Base-by-base conservation (phyloP, 2,797 vertebrate genomes). In the Enoplosus armatus region DNA sequence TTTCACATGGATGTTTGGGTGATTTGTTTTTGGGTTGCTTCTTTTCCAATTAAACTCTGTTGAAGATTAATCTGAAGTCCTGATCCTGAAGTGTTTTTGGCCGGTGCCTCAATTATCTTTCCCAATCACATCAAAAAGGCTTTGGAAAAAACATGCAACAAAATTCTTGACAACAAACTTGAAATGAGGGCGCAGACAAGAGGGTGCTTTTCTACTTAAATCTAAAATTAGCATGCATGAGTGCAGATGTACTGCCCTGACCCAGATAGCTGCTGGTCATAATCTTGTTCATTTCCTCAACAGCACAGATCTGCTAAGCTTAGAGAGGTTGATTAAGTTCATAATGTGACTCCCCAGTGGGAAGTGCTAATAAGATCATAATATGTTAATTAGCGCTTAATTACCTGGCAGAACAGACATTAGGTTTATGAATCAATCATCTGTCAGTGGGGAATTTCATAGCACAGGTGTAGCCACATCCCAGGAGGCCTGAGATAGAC, bases 281-380 rank as follows among this genome's bases (percentile, higher is more conserved):
- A 76, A 88, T 82, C 81, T 72, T 63, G 29, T 77, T 77, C 26
- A 70, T 86, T 65, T 87, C 54, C 75, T 77, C 64, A 27, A 56
- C 39, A 54, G 71, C 65, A 43, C 47, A 72, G 56, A 71, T 72
- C 45, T 74, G 29, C 63, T 64, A 47, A 82, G 66, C 45, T 82
- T 47, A 80, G 24, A 0, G 5, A 73, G 65, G 51, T 59, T 77
- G 54, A 72, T 72, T 60, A 18, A 64, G 60, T 89, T 79, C 70
- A 88, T 16, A 35, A 53, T 31, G 59, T 67, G 50, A 77, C 55
- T 70, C 65, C 65, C 66, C 53, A n/a, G 35, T 50, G 59, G 67
- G 66, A 82, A 62, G 47, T 8, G 29, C 47, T 74, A 83, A 84
- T 69, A 26, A 56, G 82, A 87, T 89, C 78, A 87, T 33, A 41